Evolutionary conservation across 2,113 vertebrate species (phyloP).

Genomic region (Pluvialis apricaria): DNA sequence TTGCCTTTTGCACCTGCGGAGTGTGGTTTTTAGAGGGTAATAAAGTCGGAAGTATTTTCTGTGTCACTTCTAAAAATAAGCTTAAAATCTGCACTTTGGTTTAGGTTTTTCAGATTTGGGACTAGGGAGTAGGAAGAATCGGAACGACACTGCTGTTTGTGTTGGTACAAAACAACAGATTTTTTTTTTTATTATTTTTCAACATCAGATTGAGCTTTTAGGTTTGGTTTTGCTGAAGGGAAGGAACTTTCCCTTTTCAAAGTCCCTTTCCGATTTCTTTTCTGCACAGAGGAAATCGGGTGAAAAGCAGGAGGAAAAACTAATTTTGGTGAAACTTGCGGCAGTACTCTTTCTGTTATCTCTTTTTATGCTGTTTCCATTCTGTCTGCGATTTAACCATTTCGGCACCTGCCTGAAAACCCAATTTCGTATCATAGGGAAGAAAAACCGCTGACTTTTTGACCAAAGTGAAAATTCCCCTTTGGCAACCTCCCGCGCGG

Average conservation of each 20-base stretch:
- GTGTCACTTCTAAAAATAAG: not conserved
- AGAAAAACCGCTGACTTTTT: not conserved
- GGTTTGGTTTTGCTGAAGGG: not conserved
- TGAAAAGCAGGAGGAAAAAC: not conserved
- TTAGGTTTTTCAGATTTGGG: not conserved
- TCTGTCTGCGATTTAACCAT: too few species aligned
- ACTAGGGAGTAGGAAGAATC: not conserved
- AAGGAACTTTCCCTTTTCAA: conserved; percentile 1
- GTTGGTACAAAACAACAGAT: not conserved
- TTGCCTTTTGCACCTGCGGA: not conserved
- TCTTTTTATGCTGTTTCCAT: too few species aligned
- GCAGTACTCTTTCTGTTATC: not conserved
- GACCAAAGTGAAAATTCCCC: not conserved
- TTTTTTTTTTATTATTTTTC: not conserved
- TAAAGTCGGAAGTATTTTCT: not conserved
- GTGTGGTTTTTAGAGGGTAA: not conserved
- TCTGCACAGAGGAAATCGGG: not conserved
- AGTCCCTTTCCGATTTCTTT: not conserved
- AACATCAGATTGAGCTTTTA: not conserved
- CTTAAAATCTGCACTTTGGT: not conserved
- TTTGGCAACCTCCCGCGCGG: not conserved
- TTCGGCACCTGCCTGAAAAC: too few species aligned
- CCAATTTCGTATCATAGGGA: too few species aligned
- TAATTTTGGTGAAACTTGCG: not conserved
- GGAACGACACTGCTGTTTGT: not conserved